Percentiles rank a stretch among this genome's conserved stretches.
phyloP scores from a whole-genome alignment of 2,888 invertebrate species.

The Rhagium mordax region DNA sequence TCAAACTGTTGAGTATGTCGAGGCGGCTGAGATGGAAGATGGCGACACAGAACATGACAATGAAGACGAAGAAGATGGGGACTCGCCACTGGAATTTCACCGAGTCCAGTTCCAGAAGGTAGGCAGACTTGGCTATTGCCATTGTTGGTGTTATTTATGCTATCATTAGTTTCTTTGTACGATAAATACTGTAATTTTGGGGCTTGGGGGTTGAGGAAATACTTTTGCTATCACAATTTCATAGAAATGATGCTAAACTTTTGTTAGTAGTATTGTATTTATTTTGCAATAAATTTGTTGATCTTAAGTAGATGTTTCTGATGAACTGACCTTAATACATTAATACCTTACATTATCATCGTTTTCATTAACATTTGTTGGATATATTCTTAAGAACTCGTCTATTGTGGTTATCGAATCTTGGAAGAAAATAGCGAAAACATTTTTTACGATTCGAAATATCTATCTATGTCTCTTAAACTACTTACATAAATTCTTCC shows the following conservation, averaged over 20 bases:
- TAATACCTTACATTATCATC: not conserved
- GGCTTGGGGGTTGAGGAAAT: not conserved
- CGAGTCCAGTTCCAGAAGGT: slow-evolving; percentile 41
- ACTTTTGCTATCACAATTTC: too few species aligned
- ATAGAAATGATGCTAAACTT: too few species aligned
- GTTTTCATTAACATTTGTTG: not conserved
- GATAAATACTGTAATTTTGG: not conserved
- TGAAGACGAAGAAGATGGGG: slow-evolving; percentile 60
- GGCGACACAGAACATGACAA: slow-evolving; percentile 51
- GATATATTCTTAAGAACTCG: too few species aligned
- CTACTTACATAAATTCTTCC: too few species aligned
- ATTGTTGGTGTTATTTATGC: slow-evolving; percentile 13
- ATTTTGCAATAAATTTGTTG: not conserved
- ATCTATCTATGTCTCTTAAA: too few species aligned
- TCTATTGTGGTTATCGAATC: too few species aligned
- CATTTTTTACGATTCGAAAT: too few species aligned
- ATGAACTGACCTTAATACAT: not conserved
- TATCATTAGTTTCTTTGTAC: not conserved
- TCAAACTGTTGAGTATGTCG: slow-evolving; percentile 38
- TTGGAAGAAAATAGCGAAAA: too few species aligned
- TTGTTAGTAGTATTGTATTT: not conserved
- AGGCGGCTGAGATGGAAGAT: slow-evolving; percentile 36
- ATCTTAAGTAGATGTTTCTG: not conserved
- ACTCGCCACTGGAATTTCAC: slow-evolving; percentile 43
- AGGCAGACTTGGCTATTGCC: slow-evolving; percentile 11